A percentile compares a stretch with the other conserved stretches of the same genome.
These are phyloP conservation scores for Patella caerulea DNA, from an alignment of 2,888 invertebrate genomes.

Conservation along the genomic window DNA sequence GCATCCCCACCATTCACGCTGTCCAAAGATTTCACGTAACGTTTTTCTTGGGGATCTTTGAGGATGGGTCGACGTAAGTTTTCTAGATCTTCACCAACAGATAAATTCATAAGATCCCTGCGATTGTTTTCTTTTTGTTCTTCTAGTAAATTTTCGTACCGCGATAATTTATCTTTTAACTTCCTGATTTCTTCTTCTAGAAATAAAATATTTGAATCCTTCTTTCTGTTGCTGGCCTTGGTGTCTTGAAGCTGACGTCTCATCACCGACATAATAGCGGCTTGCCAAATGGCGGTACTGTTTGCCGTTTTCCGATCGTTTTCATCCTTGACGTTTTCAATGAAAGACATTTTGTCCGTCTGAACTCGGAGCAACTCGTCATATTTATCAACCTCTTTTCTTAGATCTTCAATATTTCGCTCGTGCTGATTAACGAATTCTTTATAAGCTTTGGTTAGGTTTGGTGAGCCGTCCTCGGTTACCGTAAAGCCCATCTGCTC, in stretches of 20 bases:
- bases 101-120: neutral
- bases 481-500: constrained; percentile 50
- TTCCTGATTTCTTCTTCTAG: constrained; percentile 48
- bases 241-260: constrained; percentile 54
- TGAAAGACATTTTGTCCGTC: constrained; percentile 31
- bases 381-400: constrained; percentile 38
- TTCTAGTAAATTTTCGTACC: constrained; percentile 1
- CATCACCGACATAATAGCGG: constrained; percentile 57
- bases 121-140: constrained; percentile 3
- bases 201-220: constrained; percentile 47
- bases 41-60: constrained; percentile 7
- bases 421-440: constrained; percentile 51
- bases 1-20: constrained; percentile 14
- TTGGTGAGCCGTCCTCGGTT: constrained; percentile 33
- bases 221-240: constrained; percentile 47
- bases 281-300: constrained; percentile 53
- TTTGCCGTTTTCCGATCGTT: constrained; percentile 29
- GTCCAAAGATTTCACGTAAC: constrained; percentile 19
- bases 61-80: neutral
- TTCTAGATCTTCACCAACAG: neutral
- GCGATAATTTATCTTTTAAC: constrained; percentile 36
- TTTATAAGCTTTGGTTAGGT: constrained; percentile 49
- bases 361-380: constrained; percentile 38
- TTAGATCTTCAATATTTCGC: constrained; percentile 45
- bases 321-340: neutral